Conservation (phyloP, 2,113 vertebrate genomes). For the Oplegnathus fasciatus region DNA sequence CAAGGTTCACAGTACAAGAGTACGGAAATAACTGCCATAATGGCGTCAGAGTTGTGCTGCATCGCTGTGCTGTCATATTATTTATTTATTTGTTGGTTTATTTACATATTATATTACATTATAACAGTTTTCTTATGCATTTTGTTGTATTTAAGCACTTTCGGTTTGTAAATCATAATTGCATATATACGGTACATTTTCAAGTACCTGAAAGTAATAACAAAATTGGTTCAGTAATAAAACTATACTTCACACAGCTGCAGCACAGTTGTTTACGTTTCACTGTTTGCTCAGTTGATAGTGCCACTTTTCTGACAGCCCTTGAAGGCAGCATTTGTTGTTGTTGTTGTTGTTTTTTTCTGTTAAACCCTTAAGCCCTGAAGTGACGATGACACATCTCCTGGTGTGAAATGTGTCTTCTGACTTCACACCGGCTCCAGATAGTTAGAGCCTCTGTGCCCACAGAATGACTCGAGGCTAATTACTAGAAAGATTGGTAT, state of each 20-base stretch:
- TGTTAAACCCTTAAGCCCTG: constrained; percentile 10
- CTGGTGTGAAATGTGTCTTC: constrained; percentile 32
- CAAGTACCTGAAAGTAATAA: neutral
- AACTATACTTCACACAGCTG: neutral
- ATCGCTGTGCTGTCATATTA: no score
- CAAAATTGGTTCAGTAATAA: neutral
- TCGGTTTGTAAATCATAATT: neutral
- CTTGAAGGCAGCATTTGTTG: constrained; percentile 24
- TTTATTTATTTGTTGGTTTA: no score
- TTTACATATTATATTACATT: no score
- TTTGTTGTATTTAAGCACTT: neutral
- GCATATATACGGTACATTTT: no score
- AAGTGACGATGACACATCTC: constrained; percentile 40
- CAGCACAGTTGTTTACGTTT: neutral
- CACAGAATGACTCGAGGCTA: constrained; percentile 30
- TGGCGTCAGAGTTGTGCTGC: no score
- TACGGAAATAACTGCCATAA: no score
- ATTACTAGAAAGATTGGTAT: constrained; percentile 36
- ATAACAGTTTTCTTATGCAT: no score
- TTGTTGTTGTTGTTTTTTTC: neutral
- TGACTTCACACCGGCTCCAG: constrained; percentile 21
- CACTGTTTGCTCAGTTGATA: neutral
- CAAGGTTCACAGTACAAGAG: no score
- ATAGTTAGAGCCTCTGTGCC: constrained; percentile 12
- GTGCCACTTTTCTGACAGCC: neutral